Conservation (phyloP, 2,888 invertebrate genomes). For the Meganola albula region DNA sequence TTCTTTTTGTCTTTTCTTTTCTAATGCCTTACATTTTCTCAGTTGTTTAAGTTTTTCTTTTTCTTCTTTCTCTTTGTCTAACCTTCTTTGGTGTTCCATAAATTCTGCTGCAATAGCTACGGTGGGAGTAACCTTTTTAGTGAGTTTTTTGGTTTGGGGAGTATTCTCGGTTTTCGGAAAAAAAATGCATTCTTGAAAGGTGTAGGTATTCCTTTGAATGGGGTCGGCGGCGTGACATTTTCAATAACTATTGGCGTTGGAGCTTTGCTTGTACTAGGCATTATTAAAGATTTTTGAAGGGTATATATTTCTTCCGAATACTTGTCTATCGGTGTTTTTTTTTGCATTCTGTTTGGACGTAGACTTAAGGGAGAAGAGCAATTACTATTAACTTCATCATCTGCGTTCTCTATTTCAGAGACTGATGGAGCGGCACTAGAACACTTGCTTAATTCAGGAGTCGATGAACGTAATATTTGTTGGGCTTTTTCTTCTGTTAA, state of each 20-base stretch:
- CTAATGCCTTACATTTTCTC: conserved; percentile 6
- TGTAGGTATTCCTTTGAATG: conserved; percentile 6
- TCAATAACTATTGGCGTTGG: conserved; percentile 6
- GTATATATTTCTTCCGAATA: conserved; percentile 4
- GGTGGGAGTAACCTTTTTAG: conserved; percentile 2
- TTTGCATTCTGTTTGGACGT: conserved; percentile 4
- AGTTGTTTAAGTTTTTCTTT: conserved; percentile 6
- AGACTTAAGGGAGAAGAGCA: conserved; percentile 7
- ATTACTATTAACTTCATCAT: conserved; percentile 5
- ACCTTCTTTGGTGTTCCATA: conserved; percentile 6
- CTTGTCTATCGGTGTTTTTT: conserved; percentile 3
- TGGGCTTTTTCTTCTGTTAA: conserved; percentile 3
- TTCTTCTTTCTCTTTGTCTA: conserved; percentile 6
- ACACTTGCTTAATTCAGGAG: conserved; percentile 7
- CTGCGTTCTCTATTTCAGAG: conserved; percentile 5
- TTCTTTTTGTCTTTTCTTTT: conserved; percentile 5
- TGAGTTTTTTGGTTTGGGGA: background rate
- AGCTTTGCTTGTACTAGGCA: conserved; percentile 6
- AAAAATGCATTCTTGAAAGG: conserved; percentile 9
- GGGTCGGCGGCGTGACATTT: conserved; percentile 6
- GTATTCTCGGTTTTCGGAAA: conserved; percentile 8
- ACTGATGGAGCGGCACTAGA: conserved; percentile 6
- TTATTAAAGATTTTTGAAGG: conserved; percentile 6
- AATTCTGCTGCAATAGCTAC: conserved; percentile 5
- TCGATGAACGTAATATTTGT: conserved; percentile 6